Base-by-base conservation (phyloP, 2,888 invertebrate species). In the Aproaerema taeniolella region DNA sequence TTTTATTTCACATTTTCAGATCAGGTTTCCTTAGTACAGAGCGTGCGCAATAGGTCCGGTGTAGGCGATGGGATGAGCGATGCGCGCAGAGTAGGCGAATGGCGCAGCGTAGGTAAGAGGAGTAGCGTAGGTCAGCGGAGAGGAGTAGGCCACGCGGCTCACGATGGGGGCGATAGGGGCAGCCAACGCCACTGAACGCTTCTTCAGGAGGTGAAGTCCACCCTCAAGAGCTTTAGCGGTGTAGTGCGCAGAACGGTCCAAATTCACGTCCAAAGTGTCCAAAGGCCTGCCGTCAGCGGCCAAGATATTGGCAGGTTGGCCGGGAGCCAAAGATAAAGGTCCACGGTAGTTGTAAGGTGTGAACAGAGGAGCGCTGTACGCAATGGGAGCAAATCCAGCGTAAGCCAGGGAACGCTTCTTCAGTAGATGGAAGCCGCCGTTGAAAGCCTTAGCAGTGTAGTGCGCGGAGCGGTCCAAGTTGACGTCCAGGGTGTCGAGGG, bases 381-480 rank as follows among this genome's bases (percentile, higher is more conserved):
- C 20, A 15, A 29, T n/a, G n/a, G 36, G 36, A 7, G 36, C 36
- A 8, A 20, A 20, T 8, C 20, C 20, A 55, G 26, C 26, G 8
- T 9, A 2, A 26, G 26, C 26, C 8, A 26, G 8, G 26, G 26
- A 26, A n/a, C 26, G 26, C 26, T 26, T 26, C 26, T 26, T 26
- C 8, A 26, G 26, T n/a, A 26, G 26, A n/a, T 26, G 26, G 8
- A 26, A 8, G 26, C 8, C n/a, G 30, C 56, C 59, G 16, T 63
- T 58, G 10, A 73, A 47, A 1, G 75, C 73, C 53, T 82, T 81
- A 9, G 82, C 78, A 29, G 77, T 74, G 55, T 59, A 55, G 61
- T 83, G 83, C 8, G 79, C 79, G 12, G 79, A 67, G 46, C 80
- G 80, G 67, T 82, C 82, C 62, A 80, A 46, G 67, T 82, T 82